Percentiles rank a stretch among this genome's conserved stretches.
phyloP scores from a whole-genome alignment of 2,888 invertebrate genomes.

The Endotricha flammealis region DNA sequence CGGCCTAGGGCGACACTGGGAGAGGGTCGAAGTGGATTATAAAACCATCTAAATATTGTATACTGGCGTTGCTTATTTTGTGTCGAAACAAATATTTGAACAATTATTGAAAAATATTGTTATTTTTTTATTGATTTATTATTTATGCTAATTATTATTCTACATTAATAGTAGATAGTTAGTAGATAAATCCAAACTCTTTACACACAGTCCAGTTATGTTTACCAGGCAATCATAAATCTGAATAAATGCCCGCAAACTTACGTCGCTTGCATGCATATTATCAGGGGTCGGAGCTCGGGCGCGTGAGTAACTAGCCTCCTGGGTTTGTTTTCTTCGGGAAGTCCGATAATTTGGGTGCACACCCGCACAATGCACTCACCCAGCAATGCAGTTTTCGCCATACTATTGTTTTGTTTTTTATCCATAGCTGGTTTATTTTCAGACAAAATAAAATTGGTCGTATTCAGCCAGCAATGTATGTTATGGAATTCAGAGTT shows the following conservation, averaged over 20 bases:
- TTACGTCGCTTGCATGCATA: constrained; percentile 16
- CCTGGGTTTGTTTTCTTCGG: constrained; percentile 53
- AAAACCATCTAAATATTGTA: too few relatives aligned
- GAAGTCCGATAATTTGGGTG: constrained; percentile 60
- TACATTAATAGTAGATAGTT: neutral
- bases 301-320: constrained; percentile 38
- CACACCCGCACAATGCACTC: constrained; percentile 29
- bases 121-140: too few relatives aligned
- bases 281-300: constrained; percentile 30
- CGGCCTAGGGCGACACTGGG: too few relatives aligned
- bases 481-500: constrained; percentile 1
- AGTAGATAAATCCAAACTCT: too few relatives aligned
- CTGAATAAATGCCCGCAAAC: constrained; percentile 1
- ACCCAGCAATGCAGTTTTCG: constrained; percentile 6
- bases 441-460: too few relatives aligned
- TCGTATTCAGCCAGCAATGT: constrained; percentile 25
- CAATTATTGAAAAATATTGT: too few relatives aligned
- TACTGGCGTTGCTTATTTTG: too few relatives aligned
- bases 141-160: too few relatives aligned
- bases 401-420: neutral
- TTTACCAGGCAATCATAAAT: constrained; percentile 5
- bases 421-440: constrained; percentile 28
- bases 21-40: too few relatives aligned
- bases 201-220: too few relatives aligned
- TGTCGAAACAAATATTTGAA: too few relatives aligned